Evolutionary conservation across 2,888 invertebrate species (phyloP), one percentile per base, ranked within the genome.

Genomic region (Macrophya alboannulata): DNA sequence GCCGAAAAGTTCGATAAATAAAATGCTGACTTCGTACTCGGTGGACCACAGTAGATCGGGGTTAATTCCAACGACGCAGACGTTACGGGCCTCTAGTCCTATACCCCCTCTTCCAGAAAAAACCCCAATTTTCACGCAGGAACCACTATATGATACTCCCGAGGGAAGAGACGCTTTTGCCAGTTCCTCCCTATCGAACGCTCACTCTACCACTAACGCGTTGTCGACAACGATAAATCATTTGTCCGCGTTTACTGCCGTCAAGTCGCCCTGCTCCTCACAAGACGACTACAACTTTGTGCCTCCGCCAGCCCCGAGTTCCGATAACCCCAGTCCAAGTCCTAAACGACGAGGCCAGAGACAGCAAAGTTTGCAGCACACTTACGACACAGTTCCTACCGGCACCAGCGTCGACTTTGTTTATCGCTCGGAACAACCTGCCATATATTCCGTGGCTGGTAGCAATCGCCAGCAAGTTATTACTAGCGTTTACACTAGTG

Each of bases 381-480:
- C 89, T 81, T 91, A 91, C 87, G 92, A 91, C 88, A 88, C 88
- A 55, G 91, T 91, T 65, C 89, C 93, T 12, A 90, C 90, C 85
- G 90, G 91, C 21, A 92, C 90, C 17, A 88, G 91, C 6, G 89
- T 92, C 21, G 95, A 95, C 85, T 95, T 93, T 86, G 90, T 94
- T 77, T 95, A 94, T 88, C 92, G 94, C 82, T 94, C 93, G 85
- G 95, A 95, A 84, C 95, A 96, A 91, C 95, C 95, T 83, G 96
- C 96, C 59, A 97, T 97, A 91, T 97, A 97, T 92, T 97, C 97
- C 1, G 96, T 97, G 25, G 97, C 97, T 77, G 97, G 97, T 76
- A 95, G 95, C 88, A 96, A 97, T 94, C 95, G 96, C 85, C 95
- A 96, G 92, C 96, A 96, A 88, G 95, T 95, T 84, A 97, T 96